Evolutionary conservation across 53 echinoderm and acorn worm species (phyloP).

Genomic region (Echinarachnius parma): DNA sequence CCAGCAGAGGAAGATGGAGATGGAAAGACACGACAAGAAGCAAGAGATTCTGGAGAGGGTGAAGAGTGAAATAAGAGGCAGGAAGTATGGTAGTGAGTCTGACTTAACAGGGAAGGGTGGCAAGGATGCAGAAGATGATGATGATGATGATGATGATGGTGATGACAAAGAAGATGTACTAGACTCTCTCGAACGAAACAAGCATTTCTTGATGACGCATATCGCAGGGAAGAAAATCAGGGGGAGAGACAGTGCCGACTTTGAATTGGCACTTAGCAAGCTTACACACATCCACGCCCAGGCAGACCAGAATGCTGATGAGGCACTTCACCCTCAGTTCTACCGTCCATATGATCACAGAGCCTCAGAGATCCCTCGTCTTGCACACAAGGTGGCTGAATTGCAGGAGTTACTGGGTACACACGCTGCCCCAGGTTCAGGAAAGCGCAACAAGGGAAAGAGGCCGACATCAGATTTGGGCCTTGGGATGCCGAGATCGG

Average conservation of each 20-base stretch:
- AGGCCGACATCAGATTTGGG: constrained; percentile 70
- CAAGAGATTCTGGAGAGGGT: constrained; percentile 32
- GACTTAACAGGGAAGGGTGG: constrained; percentile 7
- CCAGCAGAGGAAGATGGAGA: constrained; percentile 55
- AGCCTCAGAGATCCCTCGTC: constrained; percentile 54
- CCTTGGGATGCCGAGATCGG: constrained; percentile 11
- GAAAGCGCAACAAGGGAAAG: constrained; percentile 62
- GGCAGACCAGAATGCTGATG: constrained; percentile 63
- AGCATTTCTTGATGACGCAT: constrained; percentile 12
- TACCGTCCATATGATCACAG: constrained; percentile 59
- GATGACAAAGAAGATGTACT: not conserved
- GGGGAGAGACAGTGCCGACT: constrained; percentile 57
- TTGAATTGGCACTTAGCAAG: constrained; percentile 66
- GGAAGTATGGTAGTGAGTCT: constrained; percentile 22
- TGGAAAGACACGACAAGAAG: constrained; percentile 47
- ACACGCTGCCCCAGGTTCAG: constrained; percentile 49
- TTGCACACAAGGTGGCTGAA: constrained; percentile 38
- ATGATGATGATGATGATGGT: constrained; percentile 27
- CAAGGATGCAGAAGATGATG: too few species aligned
- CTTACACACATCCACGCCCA: constrained; percentile 62
- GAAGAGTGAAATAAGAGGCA: constrained; percentile 1
- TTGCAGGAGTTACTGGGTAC: constrained; percentile 21
- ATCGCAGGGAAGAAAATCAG: constrained; percentile 27
- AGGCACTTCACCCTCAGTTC: constrained; percentile 49
- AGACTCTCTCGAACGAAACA: constrained; percentile 5